Percentiles rank a stretch among this genome's conserved stretches.
Conservation (phyloP, 2,888 invertebrate species). For the Apoderus coryli region DNA sequence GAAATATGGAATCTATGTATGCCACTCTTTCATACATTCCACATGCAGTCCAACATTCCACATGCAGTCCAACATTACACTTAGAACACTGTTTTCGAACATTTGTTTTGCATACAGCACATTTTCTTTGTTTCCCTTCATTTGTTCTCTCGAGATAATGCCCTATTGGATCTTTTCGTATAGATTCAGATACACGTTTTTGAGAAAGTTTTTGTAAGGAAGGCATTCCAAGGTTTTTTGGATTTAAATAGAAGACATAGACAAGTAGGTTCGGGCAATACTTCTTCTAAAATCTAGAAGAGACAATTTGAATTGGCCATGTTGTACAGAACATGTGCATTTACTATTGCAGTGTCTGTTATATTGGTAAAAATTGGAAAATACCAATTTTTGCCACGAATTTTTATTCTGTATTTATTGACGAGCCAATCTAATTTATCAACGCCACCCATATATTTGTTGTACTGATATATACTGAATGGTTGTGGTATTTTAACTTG, state of each 20-base stretch:
- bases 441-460: conserved; percentile 7
- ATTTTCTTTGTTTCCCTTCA: conserved; percentile 6
- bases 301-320: not conserved
- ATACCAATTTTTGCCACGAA: conserved; percentile 1
- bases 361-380: conserved; percentile 5
- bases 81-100: conserved; percentile 7
- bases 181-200: not conserved
- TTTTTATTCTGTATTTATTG: conserved; percentile 6
- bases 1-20: too few relatives aligned
- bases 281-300: conserved; percentile 1
- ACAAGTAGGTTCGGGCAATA: not conserved
- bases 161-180: not conserved
- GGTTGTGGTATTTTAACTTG: too few relatives aligned
- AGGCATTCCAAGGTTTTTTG: too few relatives aligned
- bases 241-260: conserved; percentile 1
- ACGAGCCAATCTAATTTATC: conserved; percentile 5
- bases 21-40: too few relatives aligned
- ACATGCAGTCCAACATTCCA: too few relatives aligned
- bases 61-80: conserved; percentile 8
- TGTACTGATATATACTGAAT: not conserved
- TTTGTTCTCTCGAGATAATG: conserved; percentile 5
- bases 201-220: too few relatives aligned
- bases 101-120: conserved; percentile 2
- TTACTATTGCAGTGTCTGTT: conserved; percentile 4
- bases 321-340: not conserved